Percentiles rank a stretch among this genome's conserved stretches.
Conservation (phyloP, 2,888 invertebrate species). For the Notodonta dromedarius region DNA sequence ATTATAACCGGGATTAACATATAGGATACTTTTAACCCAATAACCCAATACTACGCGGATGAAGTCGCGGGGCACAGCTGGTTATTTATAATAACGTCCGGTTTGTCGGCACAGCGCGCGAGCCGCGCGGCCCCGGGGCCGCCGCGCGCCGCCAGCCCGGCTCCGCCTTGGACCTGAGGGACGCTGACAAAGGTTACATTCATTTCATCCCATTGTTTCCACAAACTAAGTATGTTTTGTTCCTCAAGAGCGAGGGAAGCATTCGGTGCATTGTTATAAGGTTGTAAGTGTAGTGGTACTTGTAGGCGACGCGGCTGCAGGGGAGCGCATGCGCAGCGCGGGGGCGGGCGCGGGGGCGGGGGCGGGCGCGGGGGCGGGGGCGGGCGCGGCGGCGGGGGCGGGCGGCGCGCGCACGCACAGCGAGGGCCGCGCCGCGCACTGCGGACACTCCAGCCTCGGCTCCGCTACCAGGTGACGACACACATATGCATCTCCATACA, state of each 20-base stretch:
- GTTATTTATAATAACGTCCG: background rate
- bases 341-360: background rate
- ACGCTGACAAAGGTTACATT: conserved; percentile 83
- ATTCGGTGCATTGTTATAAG: no score
- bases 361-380: conserved; percentile 86
- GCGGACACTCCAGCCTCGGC: conserved; percentile 63
- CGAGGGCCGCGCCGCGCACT: conserved; percentile 53
- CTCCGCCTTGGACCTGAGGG: conserved; percentile 78
- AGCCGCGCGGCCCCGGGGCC: conserved; percentile 34
- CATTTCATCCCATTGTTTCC: no score
- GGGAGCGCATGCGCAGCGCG: conserved; percentile 78
- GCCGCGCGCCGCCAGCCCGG: conserved; percentile 21
- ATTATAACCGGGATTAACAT: no score
- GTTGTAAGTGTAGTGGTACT: no score
- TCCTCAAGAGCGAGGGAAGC: no score
- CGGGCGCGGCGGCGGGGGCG: conserved; percentile 43
- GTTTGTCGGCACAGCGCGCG: conserved; percentile 33
- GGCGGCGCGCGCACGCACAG: conserved; percentile 80
- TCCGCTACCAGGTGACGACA: conserved; percentile 53
- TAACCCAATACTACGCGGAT: no score
- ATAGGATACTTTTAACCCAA: no score
- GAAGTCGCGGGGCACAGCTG: no score
- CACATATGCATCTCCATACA: background rate
- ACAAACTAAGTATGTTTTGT: no score
- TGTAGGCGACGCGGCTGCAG: conserved; percentile 52